Percentiles rank a stretch among this genome's conserved stretches.
Evolutionary conservation across 1,140 invertebrate species (phyloP).

Genomic region (Scaptomyza pallida): DNA sequence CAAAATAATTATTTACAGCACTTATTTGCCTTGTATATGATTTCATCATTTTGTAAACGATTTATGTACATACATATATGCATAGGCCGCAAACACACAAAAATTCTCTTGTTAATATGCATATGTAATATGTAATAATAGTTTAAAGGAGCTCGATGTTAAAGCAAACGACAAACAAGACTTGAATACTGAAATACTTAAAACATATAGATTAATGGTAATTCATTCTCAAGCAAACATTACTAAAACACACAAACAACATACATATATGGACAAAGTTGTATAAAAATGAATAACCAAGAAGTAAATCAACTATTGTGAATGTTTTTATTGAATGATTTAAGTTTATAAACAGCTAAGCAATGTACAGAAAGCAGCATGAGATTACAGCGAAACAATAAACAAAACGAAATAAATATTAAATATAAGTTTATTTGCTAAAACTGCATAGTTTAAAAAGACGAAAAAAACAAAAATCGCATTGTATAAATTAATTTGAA

Average conservation of each 20-base stretch:
- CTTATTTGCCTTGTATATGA: conserved; percentile 39
- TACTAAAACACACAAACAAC: conserved; percentile 32
- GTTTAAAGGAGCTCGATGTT: conserved; percentile 25
- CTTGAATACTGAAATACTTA: conserved; percentile 60
- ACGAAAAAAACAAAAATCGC: conserved; percentile 12
- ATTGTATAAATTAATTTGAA: conserved; percentile 60
- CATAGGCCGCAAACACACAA: background rate
- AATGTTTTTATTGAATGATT: conserved; percentile 61
- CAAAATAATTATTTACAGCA: conserved; percentile 43
- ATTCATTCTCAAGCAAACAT: conserved; percentile 51
- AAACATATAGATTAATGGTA: conserved; percentile 59
- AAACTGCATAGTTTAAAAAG: conserved; percentile 42
- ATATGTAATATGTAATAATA: conserved; percentile 33
- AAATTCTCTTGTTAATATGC: conserved; percentile 44
- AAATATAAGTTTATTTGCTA: conserved; percentile 55
- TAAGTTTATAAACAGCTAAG: conserved; percentile 26
- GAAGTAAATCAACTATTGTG: conserved; percentile 42
- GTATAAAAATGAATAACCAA: conserved; percentile 35
- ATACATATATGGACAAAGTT: conserved; percentile 16
- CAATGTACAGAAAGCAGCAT: conserved; percentile 38
- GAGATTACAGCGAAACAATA: conserved; percentile 29
- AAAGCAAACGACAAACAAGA: conserved; percentile 62
- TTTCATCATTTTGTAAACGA: conserved; percentile 3
- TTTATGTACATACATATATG: background rate
- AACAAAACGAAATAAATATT: conserved; percentile 18